These are phyloP conservation scores for Drosophila subsilvestris DNA, from an alignment of 2,888 invertebrate genomes.

Conservation along the genomic window DNA sequence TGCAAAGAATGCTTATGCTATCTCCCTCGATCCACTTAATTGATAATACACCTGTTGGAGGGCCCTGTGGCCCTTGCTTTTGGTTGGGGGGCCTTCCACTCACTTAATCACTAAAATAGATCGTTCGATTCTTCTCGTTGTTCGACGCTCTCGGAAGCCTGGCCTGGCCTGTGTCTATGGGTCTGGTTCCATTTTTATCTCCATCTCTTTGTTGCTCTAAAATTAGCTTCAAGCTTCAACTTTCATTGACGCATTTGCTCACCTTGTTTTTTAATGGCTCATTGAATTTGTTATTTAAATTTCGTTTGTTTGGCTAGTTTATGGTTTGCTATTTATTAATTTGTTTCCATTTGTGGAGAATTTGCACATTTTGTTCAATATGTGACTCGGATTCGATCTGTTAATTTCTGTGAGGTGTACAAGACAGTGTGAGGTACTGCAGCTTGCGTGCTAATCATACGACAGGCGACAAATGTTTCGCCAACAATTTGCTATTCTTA, in stretches of 20 bases:
- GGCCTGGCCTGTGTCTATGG: conserved; percentile 9
- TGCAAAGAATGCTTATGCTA: background rate
- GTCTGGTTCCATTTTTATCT: conserved; percentile 57
- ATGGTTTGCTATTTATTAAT: conserved; percentile 65
- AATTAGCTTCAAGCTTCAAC: conserved; percentile 66
- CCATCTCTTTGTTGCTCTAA: conserved; percentile 41
- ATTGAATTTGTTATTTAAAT: conserved; percentile 42
- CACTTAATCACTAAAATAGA: conserved; percentile 4
- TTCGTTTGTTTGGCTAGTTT: conserved; percentile 23
- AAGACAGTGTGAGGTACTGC: background rate
- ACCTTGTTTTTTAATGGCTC: conserved; percentile 64
- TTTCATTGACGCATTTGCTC: conserved; percentile 77
- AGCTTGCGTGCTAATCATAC: background rate
- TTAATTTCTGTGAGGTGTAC: background rate
- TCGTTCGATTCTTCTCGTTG: conserved; percentile 1
- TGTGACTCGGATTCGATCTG: background rate
- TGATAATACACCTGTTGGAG: conserved; percentile 41
- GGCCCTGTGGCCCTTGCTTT: conserved; percentile 3
- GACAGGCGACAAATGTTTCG: background rate
- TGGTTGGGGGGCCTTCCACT: conserved; percentile 23
- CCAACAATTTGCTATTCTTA: background rate
- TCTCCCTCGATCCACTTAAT: background rate
- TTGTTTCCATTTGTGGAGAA: conserved; percentile 2
- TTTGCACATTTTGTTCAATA: conserved; percentile 4
- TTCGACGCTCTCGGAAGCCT: conserved; percentile 5